These are phyloP conservation scores for Eubucco bourcierii DNA, from an alignment of 2,113 vertebrate species.

Conservation along the genomic window DNA sequence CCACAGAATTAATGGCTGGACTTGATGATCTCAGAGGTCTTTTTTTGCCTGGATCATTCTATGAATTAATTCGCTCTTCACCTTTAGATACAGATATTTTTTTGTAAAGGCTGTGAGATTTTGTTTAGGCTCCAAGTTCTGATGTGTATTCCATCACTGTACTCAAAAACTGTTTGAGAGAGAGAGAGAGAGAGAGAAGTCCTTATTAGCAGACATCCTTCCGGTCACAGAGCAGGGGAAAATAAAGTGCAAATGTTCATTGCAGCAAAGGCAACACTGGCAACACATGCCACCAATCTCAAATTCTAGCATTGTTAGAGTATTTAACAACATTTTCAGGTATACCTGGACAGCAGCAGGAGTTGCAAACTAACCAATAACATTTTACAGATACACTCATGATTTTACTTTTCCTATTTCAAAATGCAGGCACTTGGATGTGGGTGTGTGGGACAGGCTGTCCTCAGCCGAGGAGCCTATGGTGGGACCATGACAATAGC, in stretches of 20 bases:
- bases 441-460: constrained; percentile 86
- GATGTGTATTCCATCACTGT: background rate
- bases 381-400: background rate
- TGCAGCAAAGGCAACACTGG: background rate
- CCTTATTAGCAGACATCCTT: background rate
- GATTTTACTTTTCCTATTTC: background rate
- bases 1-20: background rate
- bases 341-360: background rate
- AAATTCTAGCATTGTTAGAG: background rate
- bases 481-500: constrained; percentile 83
- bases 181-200: background rate
- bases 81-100: background rate
- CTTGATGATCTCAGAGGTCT: too few species aligned
- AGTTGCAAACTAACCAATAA: background rate
- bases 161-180: background rate
- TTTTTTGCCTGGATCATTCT: too few species aligned
- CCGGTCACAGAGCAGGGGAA: background rate
- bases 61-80: background rate
- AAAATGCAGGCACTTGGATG: constrained; percentile 88
- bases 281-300: background rate
- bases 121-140: background rate
- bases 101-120: background rate
- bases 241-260: background rate
- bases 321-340: background rate
- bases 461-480: constrained; percentile 83